These are phyloP conservation scores for Icerya purchasi DNA, from an alignment of 2,888 invertebrate genomes.

Conservation along the genomic window DNA sequence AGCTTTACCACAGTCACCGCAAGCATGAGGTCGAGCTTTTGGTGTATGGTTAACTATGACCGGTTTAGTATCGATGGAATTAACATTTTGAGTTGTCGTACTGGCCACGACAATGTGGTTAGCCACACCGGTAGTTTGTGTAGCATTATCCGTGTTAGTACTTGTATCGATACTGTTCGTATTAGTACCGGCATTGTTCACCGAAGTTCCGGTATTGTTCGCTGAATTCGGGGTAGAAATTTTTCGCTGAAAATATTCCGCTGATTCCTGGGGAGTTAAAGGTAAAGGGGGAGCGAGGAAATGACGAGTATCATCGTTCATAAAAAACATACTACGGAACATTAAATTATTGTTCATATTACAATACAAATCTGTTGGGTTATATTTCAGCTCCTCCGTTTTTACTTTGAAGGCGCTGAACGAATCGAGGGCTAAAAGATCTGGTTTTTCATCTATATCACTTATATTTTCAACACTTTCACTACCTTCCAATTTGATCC, in stretches of 20 bases:
- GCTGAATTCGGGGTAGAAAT: slow-evolving; percentile 12
- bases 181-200: slow-evolving; percentile 7
- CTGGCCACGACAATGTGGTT: slow-evolving; percentile 5
- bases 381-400: slow-evolving; percentile 8
- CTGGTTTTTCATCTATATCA: slow-evolving; percentile 4
- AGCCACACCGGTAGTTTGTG: slow-evolving; percentile 1
- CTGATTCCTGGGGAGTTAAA: slow-evolving; percentile 18
- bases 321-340: slow-evolving; percentile 22
- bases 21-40: slow-evolving; percentile 22
- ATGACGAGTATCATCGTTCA: slow-evolving; percentile 21
- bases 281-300: slow-evolving; percentile 21
- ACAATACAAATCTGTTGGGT: slow-evolving; percentile 3
- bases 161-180: slow-evolving; percentile 10
- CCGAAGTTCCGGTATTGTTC: slow-evolving; percentile 8
- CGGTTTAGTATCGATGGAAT: slow-evolving; percentile 1
- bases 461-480: slow-evolving; percentile 1
- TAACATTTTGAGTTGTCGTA: background rate
- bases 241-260: slow-evolving; percentile 20
- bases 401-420: slow-evolving; percentile 6
- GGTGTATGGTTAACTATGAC: slow-evolving; percentile 11
- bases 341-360: slow-evolving; percentile 21
- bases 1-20: slow-evolving; percentile 23
- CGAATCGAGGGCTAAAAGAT: background rate
- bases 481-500: slow-evolving; percentile 18
- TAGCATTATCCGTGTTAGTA: slow-evolving; percentile 9